A percentile compares a stretch with the other conserved stretches of the same genome.
phyloP scores from a whole-genome alignment of 2,113 vertebrate genomes.

The Mormyrus iriodes region DNA sequence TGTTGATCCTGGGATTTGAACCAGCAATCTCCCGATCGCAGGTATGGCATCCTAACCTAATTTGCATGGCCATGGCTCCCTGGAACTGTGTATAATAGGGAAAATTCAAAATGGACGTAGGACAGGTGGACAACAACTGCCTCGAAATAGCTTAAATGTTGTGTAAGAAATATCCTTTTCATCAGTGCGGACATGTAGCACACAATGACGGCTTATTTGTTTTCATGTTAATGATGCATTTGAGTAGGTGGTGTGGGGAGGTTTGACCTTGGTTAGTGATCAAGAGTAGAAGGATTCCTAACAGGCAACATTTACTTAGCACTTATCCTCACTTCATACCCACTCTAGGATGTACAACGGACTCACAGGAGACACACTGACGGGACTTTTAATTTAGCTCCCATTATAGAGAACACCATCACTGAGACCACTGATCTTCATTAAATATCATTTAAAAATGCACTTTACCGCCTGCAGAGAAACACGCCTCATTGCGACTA shows the following conservation, averaged over 20 bases:
- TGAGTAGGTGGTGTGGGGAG: neutral
- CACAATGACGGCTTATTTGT: neutral
- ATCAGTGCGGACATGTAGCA: neutral
- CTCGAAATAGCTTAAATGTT: neutral
- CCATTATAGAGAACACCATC: neutral
- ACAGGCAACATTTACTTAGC: neutral
- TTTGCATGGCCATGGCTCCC: neutral
- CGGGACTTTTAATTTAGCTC: neutral
- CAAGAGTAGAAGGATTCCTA: neutral
- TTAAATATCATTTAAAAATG: neutral
- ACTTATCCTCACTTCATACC: neutral
- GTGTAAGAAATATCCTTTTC: neutral
- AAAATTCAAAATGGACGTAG: neutral
- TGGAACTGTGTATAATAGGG: neutral
- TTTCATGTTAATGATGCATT: neutral
- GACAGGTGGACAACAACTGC: neutral
- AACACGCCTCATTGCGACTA: neutral
- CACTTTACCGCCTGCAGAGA: neutral
- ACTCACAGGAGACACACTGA: neutral
- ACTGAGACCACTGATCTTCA: neutral
- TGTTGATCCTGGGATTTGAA: neutral
- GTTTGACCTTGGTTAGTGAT: neutral
- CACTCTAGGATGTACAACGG: neutral
- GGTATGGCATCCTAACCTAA: neutral
- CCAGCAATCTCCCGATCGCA: neutral